These are phyloP conservation scores for Dreissena rostriformis DNA, from an alignment of 1,140 invertebrate species.

Conservation along the genomic window DNA sequence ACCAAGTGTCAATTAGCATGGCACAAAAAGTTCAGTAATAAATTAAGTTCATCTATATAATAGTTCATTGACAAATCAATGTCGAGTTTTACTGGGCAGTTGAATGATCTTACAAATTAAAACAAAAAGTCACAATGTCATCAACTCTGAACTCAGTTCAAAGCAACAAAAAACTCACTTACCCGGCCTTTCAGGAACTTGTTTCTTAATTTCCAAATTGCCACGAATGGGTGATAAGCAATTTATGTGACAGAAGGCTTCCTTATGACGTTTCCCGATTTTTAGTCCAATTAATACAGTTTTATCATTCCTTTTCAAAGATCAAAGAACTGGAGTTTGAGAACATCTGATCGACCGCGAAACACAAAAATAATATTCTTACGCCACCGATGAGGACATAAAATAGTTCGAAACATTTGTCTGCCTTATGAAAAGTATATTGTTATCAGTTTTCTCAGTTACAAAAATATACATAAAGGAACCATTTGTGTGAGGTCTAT, in stretches of 20 bases:
- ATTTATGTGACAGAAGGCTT: constrained; percentile 12
- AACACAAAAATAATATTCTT: neutral
- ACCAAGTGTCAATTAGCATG: too few species aligned
- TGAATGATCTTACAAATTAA: too few species aligned
- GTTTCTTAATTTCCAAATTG: constrained; percentile 80
- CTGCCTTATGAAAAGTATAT: neutral
- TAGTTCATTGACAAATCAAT: too few species aligned
- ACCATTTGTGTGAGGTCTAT: neutral
- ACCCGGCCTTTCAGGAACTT: constrained; percentile 80
- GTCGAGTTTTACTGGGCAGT: too few species aligned
- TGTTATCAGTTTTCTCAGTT: too few species aligned
- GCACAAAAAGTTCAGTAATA: too few species aligned
- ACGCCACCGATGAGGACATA: constrained; percentile 58
- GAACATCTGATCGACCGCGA: constrained; percentile 6
- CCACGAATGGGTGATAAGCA: constrained; percentile 69
- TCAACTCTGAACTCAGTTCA: neutral
- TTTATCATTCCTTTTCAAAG: too few species aligned
- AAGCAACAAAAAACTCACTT: constrained; percentile 45
- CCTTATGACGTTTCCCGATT: neutral
- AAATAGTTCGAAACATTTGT: constrained; percentile 59
- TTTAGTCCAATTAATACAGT: neutral
- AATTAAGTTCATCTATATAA: too few species aligned
- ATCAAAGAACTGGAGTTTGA: neutral
- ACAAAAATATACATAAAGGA: neutral
- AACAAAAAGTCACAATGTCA: neutral